phyloP scores from a whole-genome alignment of 2,888 invertebrate genomes.

The Petrolisthes cinctipes region DNA sequence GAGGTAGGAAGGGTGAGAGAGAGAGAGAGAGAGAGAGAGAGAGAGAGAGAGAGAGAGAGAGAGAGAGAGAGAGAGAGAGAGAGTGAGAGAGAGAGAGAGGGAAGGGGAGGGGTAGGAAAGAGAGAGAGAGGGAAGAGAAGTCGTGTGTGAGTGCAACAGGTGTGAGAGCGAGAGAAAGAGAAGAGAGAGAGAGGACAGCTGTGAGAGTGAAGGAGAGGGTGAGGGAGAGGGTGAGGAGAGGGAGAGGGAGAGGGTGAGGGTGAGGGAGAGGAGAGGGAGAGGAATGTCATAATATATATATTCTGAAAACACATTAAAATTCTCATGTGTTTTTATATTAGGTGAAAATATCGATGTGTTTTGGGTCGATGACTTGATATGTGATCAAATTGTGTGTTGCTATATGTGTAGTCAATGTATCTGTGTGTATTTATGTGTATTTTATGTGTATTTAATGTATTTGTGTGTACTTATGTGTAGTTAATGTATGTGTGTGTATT shows the following conservation, averaged over 20 bases:
- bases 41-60: neutral
- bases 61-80: neutral
- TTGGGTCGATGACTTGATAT: no score
- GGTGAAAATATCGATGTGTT: no score
- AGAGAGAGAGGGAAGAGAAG: neutral
- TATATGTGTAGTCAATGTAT: no score
- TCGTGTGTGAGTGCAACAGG: neutral
- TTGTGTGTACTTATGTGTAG: neutral
- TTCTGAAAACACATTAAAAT: no score
- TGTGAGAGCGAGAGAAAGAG: neutral
- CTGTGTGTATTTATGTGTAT: no score
- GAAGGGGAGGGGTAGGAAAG: neutral
- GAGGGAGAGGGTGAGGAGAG: neutral
- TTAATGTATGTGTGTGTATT: neutral
- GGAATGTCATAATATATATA: no score
- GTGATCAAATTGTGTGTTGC: no score
- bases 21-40: neutral
- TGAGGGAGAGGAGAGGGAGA: no score
- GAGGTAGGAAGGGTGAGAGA: neutral
- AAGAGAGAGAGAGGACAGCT: neutral
- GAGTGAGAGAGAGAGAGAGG: conserved; percentile 15
- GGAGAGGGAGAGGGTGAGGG: neutral
- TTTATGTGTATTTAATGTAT: neutral
- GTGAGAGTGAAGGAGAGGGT: neutral
- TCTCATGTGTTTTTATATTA: no score